A percentile compares a stretch with the other conserved stretches of the same genome.
These are phyloP conservation scores for Patella pellucida DNA, from an alignment of 2,888 invertebrate species.

Conservation along the genomic window DNA sequence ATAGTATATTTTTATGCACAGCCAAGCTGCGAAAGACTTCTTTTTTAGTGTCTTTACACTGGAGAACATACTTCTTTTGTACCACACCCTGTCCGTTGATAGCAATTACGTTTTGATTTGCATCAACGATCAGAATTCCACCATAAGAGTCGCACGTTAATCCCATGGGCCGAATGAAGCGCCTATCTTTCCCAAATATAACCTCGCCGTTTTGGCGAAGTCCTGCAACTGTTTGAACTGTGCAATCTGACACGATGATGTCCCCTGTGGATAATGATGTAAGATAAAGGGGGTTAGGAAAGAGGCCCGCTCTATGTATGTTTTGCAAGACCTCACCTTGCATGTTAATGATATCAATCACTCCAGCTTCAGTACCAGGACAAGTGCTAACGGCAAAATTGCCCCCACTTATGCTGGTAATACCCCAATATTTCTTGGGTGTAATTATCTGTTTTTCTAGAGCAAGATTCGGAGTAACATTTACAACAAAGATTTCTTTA, in stretches of 20 bases:
- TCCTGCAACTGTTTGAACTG: background rate
- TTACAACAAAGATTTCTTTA: conserved; percentile 11
- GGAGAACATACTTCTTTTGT: no score
- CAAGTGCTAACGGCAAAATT: conserved; percentile 15
- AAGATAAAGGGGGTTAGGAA: conserved; percentile 15
- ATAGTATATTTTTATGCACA: no score
- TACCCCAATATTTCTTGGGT: conserved; percentile 13
- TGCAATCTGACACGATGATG: conserved; percentile 14
- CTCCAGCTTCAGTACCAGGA: background rate
- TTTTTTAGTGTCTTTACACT: no score
- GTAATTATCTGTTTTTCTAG: conserved; percentile 12
- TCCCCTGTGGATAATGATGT: conserved; percentile 6
- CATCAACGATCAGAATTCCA: no score
- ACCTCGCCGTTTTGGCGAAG: conserved; percentile 11
- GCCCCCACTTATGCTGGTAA: background rate
- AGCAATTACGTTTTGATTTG: no score
- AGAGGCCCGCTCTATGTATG: background rate
- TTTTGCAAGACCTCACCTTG: background rate
- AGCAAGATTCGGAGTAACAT: background rate
- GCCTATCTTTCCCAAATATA: background rate
- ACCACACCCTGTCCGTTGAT: no score
- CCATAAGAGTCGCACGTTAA: no score
- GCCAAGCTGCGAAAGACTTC: no score
- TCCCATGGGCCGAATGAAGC: no score
- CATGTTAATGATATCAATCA: conserved; percentile 9